Base-by-base conservation (phyloP, 2,113 vertebrate species). In the Nymphicus hollandicus region DNA sequence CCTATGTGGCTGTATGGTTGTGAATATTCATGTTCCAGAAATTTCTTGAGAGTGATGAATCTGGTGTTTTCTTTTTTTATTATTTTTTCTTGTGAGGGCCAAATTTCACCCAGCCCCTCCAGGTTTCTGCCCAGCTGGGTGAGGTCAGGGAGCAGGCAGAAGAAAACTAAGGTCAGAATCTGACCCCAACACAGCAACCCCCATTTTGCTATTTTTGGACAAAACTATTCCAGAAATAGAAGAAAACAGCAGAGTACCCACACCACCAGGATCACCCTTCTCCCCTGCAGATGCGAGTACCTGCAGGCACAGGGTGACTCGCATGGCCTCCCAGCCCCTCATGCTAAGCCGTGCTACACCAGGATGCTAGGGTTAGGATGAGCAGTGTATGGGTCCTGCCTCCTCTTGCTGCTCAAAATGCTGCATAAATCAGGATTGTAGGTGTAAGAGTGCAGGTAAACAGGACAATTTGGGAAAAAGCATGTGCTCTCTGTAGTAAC, bases 1-100 rank as follows among this genome's bases (percentile, higher is more conserved):
- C 29, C 85, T 84, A 13, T 60, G 66, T 53, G 69, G 68, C 88
- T 91, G 69, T 35, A 41, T 3, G 33, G 81, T 27, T 43, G 89
- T 78, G 49, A 37, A 70, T 85, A 39, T 83, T 81, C 39, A 12
- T 35, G 70, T 97, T 97, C 97, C 96, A 96, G 98, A 98, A 97
- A 98, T 97, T 96, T 98, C 97, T 96, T 89, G 92, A 82, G 73
- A 96, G 89, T 84, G 60, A 89, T 94, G 92, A 91, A 92, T 81
- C 69, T 12, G 22, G 47, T 66, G 35, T 55, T 93, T 91, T 78
- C 33, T 82, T 58, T 20, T 7, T 8, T 44, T 52, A n/a, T n/a
- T n/a, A n/a, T 24, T 25, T 22, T 29, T 37, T n/a, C 10, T 9
- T 1, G 1, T 11, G 29, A 79, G 68, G 49, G 76, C 4, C 12